Conservation (phyloP, 2,113 vertebrate species). For the Illadopsis cleaveri region DNA sequence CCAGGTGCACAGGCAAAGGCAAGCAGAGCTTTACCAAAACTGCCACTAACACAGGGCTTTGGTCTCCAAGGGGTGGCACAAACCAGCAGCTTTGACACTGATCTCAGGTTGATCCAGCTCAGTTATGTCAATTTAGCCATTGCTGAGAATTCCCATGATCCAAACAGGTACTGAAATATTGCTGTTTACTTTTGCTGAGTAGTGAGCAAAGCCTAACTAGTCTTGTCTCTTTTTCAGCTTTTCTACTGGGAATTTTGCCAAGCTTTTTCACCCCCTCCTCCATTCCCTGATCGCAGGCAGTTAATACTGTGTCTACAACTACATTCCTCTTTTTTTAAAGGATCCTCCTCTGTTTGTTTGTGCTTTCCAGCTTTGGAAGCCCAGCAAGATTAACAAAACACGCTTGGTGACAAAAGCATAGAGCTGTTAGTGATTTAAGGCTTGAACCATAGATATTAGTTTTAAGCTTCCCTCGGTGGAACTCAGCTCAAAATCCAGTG, state of each 20-base stretch:
- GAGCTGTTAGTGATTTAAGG: constrained; percentile 19
- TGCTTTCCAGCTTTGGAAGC: not conserved
- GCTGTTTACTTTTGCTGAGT: not conserved
- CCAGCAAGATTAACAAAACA: constrained; percentile 2
- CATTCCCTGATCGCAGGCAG: constrained; percentile 21
- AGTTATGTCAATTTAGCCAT: not conserved
- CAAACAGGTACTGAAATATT: not conserved
- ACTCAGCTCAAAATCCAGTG: not conserved
- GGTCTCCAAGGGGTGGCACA: not conserved
- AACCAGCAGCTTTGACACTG: not conserved
- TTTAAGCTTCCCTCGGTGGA: not conserved
- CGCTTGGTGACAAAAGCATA: not conserved
- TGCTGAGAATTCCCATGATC: not conserved
- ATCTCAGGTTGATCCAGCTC: not conserved
- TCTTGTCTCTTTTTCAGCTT: not conserved
- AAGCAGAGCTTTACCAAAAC: not conserved
- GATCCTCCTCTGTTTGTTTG: not conserved
- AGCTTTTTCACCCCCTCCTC: not conserved
- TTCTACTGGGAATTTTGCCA: constrained; percentile 28
- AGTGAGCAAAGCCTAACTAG: not conserved
- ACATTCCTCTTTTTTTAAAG: not conserved
- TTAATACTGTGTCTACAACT: not conserved
- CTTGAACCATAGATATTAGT: not conserved
- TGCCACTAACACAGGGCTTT: fast-evolving
- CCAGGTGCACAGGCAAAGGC: not conserved